Evolutionary conservation across 1,140 invertebrate species (phyloP), one percentile per base, ranked within the genome.

Genomic region (Psix sp.): DNA sequence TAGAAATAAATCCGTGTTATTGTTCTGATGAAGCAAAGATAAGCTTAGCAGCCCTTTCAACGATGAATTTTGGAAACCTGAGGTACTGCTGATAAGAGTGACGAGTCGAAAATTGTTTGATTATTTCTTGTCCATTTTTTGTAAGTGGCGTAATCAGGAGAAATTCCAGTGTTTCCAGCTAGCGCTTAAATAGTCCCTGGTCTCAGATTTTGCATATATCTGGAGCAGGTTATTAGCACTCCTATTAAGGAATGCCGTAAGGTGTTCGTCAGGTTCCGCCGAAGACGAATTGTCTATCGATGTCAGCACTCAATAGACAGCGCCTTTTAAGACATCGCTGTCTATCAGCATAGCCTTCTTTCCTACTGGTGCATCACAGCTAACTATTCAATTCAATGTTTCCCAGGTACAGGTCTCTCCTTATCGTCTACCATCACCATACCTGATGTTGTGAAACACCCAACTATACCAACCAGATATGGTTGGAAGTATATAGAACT

Each of bases 1-100:
- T n/a, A 9, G 29, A n/a, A 4, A 49, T 13, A 13, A 49, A 49
- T 4, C 45, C 45, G 13, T 49, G 45, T 36, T 49, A 31, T 18
- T 49, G 45, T 7, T 0, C 7, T 3, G 45, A 9, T 9, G 1
- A 1, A 3, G 3, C 16, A 20, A 0, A 9, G 31, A 0, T 10
- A 20, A 36, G 0, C 11, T 5, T 1, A 18, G 15, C 1, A 49
- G 5, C 10, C 9, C 13, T 1, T 36, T 20, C 2, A 20, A n/a
- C 45, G 10, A 49, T 36, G 0, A 49, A 9, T 20, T 17, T 4
- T 21, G 35, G 29, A 10, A 9, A 20, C 31, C 26, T 49, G 29
- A 17, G 1, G 13, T 17, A 4, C 29, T 36, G 9, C 45, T 35
- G 1, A 31, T 36, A 0, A 49, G 45, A 15, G 29, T 49, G 7